Base-by-base conservation (phyloP, 2,113 vertebrate genomes). In the Lycaon pictus region DNA sequence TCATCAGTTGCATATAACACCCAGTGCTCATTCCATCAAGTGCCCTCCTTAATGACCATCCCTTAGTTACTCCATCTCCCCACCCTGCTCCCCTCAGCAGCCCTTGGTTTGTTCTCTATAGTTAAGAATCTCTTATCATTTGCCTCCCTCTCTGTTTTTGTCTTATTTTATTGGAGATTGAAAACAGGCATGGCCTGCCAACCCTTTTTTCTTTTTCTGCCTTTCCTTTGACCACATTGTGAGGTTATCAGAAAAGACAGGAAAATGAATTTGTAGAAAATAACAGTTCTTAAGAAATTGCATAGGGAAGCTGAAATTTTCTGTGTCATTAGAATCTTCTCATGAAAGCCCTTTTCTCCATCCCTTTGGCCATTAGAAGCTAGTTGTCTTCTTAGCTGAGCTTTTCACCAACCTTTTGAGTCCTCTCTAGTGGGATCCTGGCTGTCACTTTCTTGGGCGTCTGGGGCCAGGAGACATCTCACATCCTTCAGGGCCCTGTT, bases 141-240 rank as follows among this genome's bases (percentile, higher is more conserved):
- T 69, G 67, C 67, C 67, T 69, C 32, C 32, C 32, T 69, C 32
- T 69, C 32, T 35, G 67, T 69, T 69, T 35, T 19, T n/a, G 35
- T 35, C 67, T 69, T 69, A 20, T n/a, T n/a, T 69, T 69, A 35
- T 69, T 69, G n/a, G 67, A 69, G 32, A 69, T 69, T 20, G n/a
- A 69, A 69, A 69, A 69, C 67, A 69, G 63, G 12, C 23, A 53
- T 56, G 56, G 65, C 56, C 74, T 32, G 48, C 23, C 43, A 51
- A 32, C 15, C 69, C 19, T 74, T 4, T 93, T 86, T 17, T 23
- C 51, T 74, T 76, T n/a, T 48, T 84, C 71, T 22, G n/a, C 56
- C 71, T 85, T 71, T 93, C n/a, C 43, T 76, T 96, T 74, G 56
- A 81, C 29, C 56, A 96, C 74, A 87, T 91, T 91, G 91, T 63